Base-by-base conservation (phyloP, 2,888 invertebrate species). In the Lamproptera curius region DNA sequence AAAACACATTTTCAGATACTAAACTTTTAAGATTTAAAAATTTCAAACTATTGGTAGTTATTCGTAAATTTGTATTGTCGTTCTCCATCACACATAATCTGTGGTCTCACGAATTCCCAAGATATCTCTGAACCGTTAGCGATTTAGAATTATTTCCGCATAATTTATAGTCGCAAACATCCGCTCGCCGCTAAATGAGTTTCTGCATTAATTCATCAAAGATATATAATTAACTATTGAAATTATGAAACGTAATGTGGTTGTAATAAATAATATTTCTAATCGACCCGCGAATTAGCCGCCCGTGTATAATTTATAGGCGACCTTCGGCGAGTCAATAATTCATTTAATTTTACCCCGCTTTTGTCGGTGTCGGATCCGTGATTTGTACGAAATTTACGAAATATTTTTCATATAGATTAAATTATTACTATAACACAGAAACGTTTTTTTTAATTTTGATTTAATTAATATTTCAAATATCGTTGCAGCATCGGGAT, bases 281-380 rank as follows among this genome's bases (percentile, higher is more conserved):
- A 55, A 59, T 58, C 56, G 51, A 59, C 50, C 38, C 51, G 57
- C 54, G 55, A 58, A 60, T 57, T 58, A 57, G 59, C 58, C 60
- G 60, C 54, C 56, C 52, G 53, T 55, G 52, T 56, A 54, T 60
- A 55, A 61, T 61, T 58, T 55, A 58, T 55, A 48, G 49, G 42
- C 55, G 61, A 60, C 61, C 61, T 61, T 56, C 53, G 53, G 17
- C 44, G 40, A 39, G 42, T 10, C 56, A 65, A 68, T 75, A 72
- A 73, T 53, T 75, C 71, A 73, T 73, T 73, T 69, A 76, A 76
- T 72, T 76, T 76, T 76, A 68, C 71, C 63, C 74, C 73, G 73
- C 9, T 28, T 74, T 69, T 61, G 67, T 20, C 20, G 6, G 4
- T 20, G 20, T 20, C 20, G 20, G n/a, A n/a, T n/a, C n/a, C n/a